These are phyloP conservation scores for Cristatella mucedo DNA, from an alignment of 2,888 invertebrate genomes.

Conservation along the genomic window DNA sequence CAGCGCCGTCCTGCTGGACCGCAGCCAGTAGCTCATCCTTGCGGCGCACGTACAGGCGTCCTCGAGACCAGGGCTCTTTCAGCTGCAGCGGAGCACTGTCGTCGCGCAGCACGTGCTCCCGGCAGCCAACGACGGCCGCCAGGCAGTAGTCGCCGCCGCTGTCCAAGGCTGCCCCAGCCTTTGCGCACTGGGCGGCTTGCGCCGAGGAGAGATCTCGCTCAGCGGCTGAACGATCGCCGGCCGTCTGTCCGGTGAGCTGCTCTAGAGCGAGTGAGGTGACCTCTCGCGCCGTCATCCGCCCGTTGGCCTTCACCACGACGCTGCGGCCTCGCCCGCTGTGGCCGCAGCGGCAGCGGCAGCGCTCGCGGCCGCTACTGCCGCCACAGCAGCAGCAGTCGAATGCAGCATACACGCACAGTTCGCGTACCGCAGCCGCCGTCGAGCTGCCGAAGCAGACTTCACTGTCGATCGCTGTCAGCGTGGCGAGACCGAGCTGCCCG, in stretches of 20 bases:
- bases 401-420: too few species aligned
- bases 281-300: constrained; percentile 78
- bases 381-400: too few species aligned
- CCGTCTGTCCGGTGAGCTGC: constrained; percentile 80
- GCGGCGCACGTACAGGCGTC: constrained; percentile 74
- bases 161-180: constrained; percentile 9
- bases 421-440: too few species aligned
- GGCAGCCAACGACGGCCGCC: constrained; percentile 82
- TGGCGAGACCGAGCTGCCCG: too few species aligned
- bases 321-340: constrained; percentile 84
- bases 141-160: constrained; percentile 59
- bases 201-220: background rate
- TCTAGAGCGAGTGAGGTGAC: constrained; percentile 87
- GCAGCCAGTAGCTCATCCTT: constrained; percentile 51
- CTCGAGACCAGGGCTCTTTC: constrained; percentile 89
- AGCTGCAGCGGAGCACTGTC: constrained; percentile 82
- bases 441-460: too few species aligned
- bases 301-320: constrained; percentile 78
- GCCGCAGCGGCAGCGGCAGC: too few species aligned
- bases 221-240: too few species aligned
- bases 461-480: too few species aligned
- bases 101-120: constrained; percentile 79
- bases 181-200: constrained; percentile 21
- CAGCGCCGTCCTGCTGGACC: constrained; percentile 37
- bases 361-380: too few species aligned